phyloP scores from a whole-genome alignment of 1,140 invertebrate species.

The Neelides sp. region DNA sequence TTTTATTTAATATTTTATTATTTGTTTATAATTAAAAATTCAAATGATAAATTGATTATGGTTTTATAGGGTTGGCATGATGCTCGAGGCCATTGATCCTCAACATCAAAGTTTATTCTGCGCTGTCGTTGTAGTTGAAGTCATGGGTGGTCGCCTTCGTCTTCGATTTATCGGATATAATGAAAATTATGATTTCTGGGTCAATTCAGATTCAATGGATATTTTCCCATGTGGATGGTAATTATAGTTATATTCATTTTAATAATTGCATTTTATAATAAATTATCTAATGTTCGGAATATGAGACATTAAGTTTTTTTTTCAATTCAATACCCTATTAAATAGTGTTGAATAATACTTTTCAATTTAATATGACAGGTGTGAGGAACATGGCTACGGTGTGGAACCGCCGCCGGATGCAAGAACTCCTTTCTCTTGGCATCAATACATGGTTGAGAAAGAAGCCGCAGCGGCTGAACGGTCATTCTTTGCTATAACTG shows the following conservation, averaged over 20 bases:
- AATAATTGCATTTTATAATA: background rate
- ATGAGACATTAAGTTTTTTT: background rate
- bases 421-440: constrained; percentile 62
- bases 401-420: constrained; percentile 59
- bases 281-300: background rate
- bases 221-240: constrained; percentile 84
- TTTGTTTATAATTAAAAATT: constrained; percentile 2
- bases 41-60: constrained; percentile 27
- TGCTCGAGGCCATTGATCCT: constrained; percentile 86
- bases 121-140: constrained; percentile 71
- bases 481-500: constrained; percentile 54
- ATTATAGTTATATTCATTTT: background rate
- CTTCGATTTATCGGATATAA: constrained; percentile 87
- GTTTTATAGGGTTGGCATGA: constrained; percentile 60
- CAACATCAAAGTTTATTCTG: constrained; percentile 77
- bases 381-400: constrained; percentile 61
- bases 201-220: constrained; percentile 75
- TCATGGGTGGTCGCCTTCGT: constrained; percentile 64
- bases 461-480: constrained; percentile 65
- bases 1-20: background rate
- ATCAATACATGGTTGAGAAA: constrained; percentile 63
- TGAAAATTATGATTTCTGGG: constrained; percentile 85
- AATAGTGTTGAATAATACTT: background rate
- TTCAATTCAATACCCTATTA: background rate
- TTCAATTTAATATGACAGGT: constrained; percentile 35